Evolutionary conservation across 1,140 invertebrate genomes (phyloP).

Genomic region (Heterodera carotae): DNA sequence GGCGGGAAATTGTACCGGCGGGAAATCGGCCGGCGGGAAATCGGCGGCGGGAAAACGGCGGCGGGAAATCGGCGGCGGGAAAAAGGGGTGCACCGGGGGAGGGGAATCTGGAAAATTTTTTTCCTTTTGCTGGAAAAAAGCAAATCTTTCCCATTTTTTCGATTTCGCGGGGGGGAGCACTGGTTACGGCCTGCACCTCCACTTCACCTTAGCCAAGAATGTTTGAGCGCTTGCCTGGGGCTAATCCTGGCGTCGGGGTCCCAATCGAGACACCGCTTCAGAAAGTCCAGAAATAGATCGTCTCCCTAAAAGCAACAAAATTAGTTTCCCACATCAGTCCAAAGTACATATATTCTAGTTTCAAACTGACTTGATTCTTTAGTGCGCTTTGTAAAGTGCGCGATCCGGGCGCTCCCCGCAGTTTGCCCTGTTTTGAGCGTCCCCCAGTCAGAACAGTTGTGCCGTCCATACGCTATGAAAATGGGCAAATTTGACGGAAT

Average conservation of each 20-base stretch:
- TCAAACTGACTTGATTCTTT: constrained; percentile 72
- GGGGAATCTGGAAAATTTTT: too few species aligned
- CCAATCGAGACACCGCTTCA: constrained; percentile 90
- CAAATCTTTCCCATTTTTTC: too few species aligned
- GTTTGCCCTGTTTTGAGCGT: constrained; percentile 86
- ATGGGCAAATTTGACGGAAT: constrained; percentile 69
- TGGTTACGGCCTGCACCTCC: too few species aligned
- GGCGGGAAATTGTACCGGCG: too few species aligned
- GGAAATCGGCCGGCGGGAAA: too few species aligned
- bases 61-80: too few species aligned
- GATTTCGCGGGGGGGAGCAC: too few species aligned
- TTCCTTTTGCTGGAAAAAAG: too few species aligned
- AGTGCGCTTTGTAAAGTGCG: constrained; percentile 84
- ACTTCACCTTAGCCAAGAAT: constrained; percentile 90
- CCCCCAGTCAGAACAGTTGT: constrained; percentile 81
- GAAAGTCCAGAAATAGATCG: constrained; percentile 91
- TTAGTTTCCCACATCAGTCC: too few species aligned
- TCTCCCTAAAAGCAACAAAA: constrained; percentile 95
- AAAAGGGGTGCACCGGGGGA: too few species aligned
- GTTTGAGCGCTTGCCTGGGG: constrained; percentile 83
- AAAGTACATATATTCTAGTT: too few species aligned
- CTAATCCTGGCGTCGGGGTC: constrained; percentile 89
- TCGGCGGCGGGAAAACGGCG: too few species aligned
- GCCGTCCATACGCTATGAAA: constrained; percentile 75
- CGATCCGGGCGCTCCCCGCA: constrained; percentile 86